A percentile compares a stretch with the other conserved stretches of the same genome.
Conservation (phyloP, 2,113 vertebrate species). For the Rana temporaria region DNA sequence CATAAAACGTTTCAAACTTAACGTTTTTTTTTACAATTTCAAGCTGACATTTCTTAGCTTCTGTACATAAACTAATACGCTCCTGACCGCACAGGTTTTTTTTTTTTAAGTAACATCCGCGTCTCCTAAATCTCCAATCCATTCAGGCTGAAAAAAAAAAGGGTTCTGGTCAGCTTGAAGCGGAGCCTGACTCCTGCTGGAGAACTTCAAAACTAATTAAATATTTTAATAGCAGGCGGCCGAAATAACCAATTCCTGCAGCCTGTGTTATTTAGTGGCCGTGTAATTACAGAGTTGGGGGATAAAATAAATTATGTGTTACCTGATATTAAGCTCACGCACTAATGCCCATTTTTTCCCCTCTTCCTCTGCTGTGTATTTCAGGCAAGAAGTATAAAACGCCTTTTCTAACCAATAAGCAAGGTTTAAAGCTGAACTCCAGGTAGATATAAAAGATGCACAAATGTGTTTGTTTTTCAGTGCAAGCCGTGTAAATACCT, state of each 20-base stretch:
- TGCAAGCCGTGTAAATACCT: too few relatives aligned
- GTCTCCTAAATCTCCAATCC: constrained; percentile 40
- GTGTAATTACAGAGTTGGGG: constrained; percentile 44
- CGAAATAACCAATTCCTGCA: constrained; percentile 51
- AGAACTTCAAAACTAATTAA: constrained; percentile 48
- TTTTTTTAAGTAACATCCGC: constrained; percentile 36
- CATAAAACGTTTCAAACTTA: constrained; percentile 15
- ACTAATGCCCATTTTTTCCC: constrained; percentile 6
- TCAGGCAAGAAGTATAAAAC: not conserved
- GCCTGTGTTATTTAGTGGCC: constrained; percentile 49
- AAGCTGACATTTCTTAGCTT: constrained; percentile 36
- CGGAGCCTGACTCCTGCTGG: constrained; percentile 21
- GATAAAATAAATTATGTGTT: constrained; percentile 50
- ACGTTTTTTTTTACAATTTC: constrained; percentile 41
- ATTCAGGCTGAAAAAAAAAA: constrained; percentile 17
- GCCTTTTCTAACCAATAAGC: not conserved
- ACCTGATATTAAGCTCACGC: constrained; percentile 43
- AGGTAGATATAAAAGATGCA: too few relatives aligned
- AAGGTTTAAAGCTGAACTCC: too few relatives aligned
- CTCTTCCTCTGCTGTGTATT: constrained; percentile 15
- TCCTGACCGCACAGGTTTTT: constrained; percentile 30
- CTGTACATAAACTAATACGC: constrained; percentile 37
- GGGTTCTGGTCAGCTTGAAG: constrained; percentile 38
- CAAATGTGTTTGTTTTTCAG: too few relatives aligned
- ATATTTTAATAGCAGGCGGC: constrained; percentile 44